Evolutionary conservation across 1,140 invertebrate genomes (phyloP).

Genomic region (Aphidius gifuensis): DNA sequence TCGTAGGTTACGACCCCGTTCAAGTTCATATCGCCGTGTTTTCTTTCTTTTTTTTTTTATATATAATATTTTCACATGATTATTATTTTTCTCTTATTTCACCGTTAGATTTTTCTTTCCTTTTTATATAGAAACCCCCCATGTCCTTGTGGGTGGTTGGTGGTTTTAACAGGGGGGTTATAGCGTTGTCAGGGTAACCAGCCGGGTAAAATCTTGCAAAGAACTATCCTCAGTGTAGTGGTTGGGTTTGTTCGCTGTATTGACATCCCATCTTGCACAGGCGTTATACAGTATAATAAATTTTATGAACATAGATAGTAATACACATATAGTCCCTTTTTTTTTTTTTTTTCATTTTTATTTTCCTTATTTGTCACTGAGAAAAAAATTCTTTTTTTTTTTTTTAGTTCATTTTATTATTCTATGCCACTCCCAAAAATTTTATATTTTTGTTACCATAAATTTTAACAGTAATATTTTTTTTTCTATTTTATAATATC

Average conservation of each 20-base stretch:
- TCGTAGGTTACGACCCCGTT: conserved; percentile 39
- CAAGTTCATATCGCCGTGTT: conserved; percentile 12
- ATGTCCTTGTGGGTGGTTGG: conserved; percentile 38
- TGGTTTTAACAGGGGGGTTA: conserved; percentile 24
- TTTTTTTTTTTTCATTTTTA: conserved; percentile 15
- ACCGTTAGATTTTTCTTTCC: conserved; percentile 1
- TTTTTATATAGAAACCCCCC: conserved; percentile 21
- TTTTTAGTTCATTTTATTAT: background rate
- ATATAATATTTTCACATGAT: background rate
- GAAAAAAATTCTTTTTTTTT: too few species aligned
- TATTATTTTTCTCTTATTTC: conserved; percentile 1
- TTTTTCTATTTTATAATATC: too few species aligned
- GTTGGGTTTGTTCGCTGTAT: conserved; percentile 32
- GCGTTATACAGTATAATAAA: conserved; percentile 31
- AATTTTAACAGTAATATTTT: conserved; percentile 2
- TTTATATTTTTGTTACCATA: background rate
- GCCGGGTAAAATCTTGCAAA: conserved; percentile 54
- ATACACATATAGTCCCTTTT: conserved; percentile 12
- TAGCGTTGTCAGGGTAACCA: conserved; percentile 52
- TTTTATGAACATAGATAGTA: conserved; percentile 32
- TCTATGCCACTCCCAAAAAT: conserved; percentile 14
- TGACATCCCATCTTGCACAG: conserved; percentile 45
- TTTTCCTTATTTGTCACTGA: background rate
- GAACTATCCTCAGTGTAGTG: conserved; percentile 36
- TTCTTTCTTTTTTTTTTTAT: background rate